A percentile compares a stretch with the other conserved stretches of the same genome.
These are phyloP conservation scores for Ptychobarbus kaznakovi DNA, from an alignment of 2,797 vertebrate genomes.

Conservation along the genomic window DNA sequence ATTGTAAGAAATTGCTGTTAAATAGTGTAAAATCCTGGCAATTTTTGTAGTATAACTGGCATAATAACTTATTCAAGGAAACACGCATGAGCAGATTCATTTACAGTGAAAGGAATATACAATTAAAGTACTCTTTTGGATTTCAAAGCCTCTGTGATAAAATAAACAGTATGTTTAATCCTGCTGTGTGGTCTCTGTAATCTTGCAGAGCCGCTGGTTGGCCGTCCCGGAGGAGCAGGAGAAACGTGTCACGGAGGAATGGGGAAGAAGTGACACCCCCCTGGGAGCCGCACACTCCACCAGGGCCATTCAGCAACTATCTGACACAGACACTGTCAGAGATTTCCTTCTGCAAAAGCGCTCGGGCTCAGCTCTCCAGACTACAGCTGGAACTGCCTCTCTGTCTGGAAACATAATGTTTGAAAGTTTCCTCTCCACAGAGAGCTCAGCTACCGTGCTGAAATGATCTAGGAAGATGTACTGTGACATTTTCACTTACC, in stretches of 20 bases:
- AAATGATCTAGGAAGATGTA: slow-evolving; percentile 37
- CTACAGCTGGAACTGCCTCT: slow-evolving; percentile 42
- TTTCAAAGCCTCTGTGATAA: slow-evolving; percentile 7
- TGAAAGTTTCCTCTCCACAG: slow-evolving; percentile 29
- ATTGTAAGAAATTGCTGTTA: background rate
- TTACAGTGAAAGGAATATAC: background rate
- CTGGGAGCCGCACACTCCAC: slow-evolving; percentile 62
- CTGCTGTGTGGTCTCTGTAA: slow-evolving; percentile 34
- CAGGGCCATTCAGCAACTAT: slow-evolving; percentile 64
- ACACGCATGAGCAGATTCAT: background rate
- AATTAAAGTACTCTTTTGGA: slow-evolving; percentile 27
- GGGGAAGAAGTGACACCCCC: slow-evolving; percentile 61
- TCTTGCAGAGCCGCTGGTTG: slow-evolving; percentile 58
- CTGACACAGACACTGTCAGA: slow-evolving; percentile 70
- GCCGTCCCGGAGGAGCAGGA: slow-evolving; percentile 63
- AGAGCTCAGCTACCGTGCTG: background rate
- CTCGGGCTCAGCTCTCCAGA: slow-evolving; percentile 57
- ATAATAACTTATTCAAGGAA: slow-evolving; percentile 35
- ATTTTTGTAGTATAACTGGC: slow-evolving; percentile 8
- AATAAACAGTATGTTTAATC: slow-evolving; percentile 17
- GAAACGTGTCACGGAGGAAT: slow-evolving; percentile 63
- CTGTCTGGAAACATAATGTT: slow-evolving; percentile 40
- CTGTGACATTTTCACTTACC: slow-evolving; percentile 38
- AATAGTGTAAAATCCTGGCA: slow-evolving; percentile 27
- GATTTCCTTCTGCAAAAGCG: slow-evolving; percentile 64